A percentile compares a stretch with the other conserved stretches of the same genome.
phyloP scores from a whole-genome alignment of 2,888 invertebrate species.

The Synanthedon vespiformis region DNA sequence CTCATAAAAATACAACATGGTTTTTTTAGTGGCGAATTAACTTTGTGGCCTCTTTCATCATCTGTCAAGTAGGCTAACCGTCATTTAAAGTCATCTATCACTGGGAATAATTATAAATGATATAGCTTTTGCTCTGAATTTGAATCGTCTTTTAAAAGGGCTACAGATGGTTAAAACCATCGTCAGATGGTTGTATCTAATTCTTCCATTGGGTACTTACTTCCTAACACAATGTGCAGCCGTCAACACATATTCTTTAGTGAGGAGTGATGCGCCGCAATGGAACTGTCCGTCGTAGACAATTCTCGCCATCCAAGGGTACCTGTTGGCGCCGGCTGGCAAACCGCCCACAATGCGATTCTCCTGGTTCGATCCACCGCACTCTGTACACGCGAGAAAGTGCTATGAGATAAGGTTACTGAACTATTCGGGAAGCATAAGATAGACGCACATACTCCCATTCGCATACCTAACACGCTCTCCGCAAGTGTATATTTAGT shows the following conservation, averaged over 20 bases:
- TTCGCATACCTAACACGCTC: too few relatives aligned
- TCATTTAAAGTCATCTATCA: too few relatives aligned
- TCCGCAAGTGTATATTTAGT: too few relatives aligned
- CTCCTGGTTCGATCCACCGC: constrained; percentile 86
- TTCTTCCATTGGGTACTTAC: constrained; percentile 54
- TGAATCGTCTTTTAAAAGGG: too few relatives aligned
- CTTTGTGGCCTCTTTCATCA: too few relatives aligned
- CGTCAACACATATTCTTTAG: constrained; percentile 86
- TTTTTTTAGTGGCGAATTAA: too few relatives aligned
- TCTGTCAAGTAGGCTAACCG: too few relatives aligned
- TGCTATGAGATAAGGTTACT: constrained; percentile 17
- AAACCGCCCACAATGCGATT: constrained; percentile 88
- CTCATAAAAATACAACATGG: too few relatives aligned
- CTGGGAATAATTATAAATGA: too few relatives aligned
- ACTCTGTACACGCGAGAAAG: constrained; percentile 71
- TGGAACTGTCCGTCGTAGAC: constrained; percentile 91
- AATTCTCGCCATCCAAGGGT: constrained; percentile 89
- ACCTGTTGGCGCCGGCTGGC: constrained; percentile 84
- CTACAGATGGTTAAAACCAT: too few relatives aligned
- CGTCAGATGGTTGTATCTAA: too few relatives aligned
- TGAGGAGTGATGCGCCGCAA: constrained; percentile 86
- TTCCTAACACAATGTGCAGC: constrained; percentile 89
- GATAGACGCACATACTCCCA: neutral
- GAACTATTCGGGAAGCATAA: constrained; percentile 10
- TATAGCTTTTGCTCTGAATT: too few relatives aligned